These are phyloP conservation scores for Acrocephalus kingi DNA, from an alignment of 2,113 vertebrate genomes.

Conservation along the genomic window DNA sequence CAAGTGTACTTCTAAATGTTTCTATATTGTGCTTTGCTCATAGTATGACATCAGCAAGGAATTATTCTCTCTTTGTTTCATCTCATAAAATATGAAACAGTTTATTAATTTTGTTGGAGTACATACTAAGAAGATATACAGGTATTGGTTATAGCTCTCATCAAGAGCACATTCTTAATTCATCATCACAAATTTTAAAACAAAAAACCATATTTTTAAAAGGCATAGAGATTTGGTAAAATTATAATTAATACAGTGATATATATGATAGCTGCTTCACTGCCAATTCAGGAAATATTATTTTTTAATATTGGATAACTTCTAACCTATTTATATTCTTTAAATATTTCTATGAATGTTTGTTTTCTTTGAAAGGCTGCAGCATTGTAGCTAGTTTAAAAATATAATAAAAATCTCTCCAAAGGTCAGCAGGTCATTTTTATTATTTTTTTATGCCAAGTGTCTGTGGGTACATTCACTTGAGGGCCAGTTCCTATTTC, in stretches of 20 bases:
- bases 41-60: not conserved
- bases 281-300: not conserved
- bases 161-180: not conserved
- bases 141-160: not conserved
- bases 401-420: not conserved
- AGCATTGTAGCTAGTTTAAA: not conserved
- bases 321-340: not conserved
- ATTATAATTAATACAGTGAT: not conserved
- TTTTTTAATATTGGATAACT: not conserved
- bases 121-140: not conserved
- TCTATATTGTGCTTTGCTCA: not conserved
- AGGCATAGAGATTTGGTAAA: not conserved
- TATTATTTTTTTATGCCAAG: not conserved
- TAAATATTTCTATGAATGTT: not conserved
- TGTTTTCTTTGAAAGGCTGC: not conserved
- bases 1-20: not conserved
- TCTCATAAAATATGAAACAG: not conserved
- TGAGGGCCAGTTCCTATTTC: not conserved
- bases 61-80: not conserved
- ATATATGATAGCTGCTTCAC: not conserved
- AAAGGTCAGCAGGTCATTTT: slow-evolving; percentile 11
- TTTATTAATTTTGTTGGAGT: not conserved
- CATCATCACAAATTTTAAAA: not conserved
- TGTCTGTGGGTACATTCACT: not conserved
- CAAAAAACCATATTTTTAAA: not conserved